Evolutionary conservation across 2,888 invertebrate species (phyloP).

Genomic region (Spilosoma lubricipeda): DNA sequence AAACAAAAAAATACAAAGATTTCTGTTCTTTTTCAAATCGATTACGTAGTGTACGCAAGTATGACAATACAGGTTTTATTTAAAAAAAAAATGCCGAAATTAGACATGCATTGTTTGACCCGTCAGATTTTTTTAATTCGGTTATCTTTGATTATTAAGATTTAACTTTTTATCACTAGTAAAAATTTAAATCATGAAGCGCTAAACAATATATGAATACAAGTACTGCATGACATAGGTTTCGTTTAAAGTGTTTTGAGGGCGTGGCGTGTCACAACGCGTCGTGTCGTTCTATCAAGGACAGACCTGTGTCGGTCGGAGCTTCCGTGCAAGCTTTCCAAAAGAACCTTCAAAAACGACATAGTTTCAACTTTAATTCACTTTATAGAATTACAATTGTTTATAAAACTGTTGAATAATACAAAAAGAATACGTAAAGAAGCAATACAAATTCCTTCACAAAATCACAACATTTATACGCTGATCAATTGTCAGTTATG

Average conservation of each 20-base stretch:
- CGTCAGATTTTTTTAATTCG: background rate
- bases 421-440: background rate
- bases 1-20: slow-evolving; percentile 3
- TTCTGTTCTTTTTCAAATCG: slow-evolving; percentile 12
- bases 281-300: slow-evolving; percentile 44
- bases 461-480: background rate
- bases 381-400: background rate
- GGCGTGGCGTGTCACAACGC: slow-evolving; percentile 39
- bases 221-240: slow-evolving; percentile 4
- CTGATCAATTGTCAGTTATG: background rate
- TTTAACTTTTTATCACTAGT: background rate
- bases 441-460: slow-evolving; percentile 1
- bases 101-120: slow-evolving; percentile 12
- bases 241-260: slow-evolving; percentile 20
- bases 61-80: slow-evolving; percentile 23
- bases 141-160: background rate
- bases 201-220: background rate
- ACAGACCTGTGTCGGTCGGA: slow-evolving; percentile 27
- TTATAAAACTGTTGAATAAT: background rate
- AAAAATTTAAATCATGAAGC: background rate
- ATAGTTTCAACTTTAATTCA: slow-evolving; percentile 5
- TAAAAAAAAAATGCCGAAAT: slow-evolving; percentile 9
- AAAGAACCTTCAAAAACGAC: slow-evolving; percentile 27
- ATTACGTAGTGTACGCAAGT: slow-evolving; percentile 9
- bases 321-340: slow-evolving; percentile 38